Conservation (phyloP, 2,797 vertebrate genomes). For the Calcarius lapponicus region DNA sequence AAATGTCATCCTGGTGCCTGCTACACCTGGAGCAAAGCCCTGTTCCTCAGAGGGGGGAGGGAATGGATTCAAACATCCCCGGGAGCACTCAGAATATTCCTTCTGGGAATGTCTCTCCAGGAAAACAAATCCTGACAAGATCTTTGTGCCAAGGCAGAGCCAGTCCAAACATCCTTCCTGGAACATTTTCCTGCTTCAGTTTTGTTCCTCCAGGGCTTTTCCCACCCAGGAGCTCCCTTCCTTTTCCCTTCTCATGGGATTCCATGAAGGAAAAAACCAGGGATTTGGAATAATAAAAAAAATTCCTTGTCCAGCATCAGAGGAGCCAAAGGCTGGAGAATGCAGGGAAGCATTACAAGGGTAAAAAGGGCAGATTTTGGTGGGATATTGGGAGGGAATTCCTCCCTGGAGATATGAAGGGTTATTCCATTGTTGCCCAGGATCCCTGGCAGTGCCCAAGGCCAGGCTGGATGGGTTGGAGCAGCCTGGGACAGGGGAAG, state of each 20-base stretch:
- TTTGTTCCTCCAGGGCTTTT: not conserved
- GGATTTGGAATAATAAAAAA: not conserved
- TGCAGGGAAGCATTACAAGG: not conserved
- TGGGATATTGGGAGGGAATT: not conserved
- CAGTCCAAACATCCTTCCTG: not conserved
- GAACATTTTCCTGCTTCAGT: not conserved
- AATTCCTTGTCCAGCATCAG: not conserved
- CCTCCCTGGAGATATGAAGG: not conserved
- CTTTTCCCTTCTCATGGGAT: not conserved
- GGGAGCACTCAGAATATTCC: not conserved
- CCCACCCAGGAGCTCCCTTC: not conserved
- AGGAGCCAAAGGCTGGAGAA: not conserved
- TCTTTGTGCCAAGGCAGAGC: not conserved
- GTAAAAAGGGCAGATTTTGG: rapidly evolving
- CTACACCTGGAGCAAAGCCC: not conserved
- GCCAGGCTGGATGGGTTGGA: not conserved
- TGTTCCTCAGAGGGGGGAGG: not conserved
- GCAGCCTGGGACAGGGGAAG: not conserved
- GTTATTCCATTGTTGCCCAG: not conserved
- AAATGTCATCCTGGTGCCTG: not conserved
- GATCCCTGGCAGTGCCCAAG: not conserved
- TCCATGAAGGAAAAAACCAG: not conserved
- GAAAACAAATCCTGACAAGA: not conserved
- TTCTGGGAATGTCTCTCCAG: not conserved
- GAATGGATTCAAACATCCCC: not conserved